Evolutionary conservation across 2,888 invertebrate species (phyloP).

Genomic region (Prosapia bicincta): DNA sequence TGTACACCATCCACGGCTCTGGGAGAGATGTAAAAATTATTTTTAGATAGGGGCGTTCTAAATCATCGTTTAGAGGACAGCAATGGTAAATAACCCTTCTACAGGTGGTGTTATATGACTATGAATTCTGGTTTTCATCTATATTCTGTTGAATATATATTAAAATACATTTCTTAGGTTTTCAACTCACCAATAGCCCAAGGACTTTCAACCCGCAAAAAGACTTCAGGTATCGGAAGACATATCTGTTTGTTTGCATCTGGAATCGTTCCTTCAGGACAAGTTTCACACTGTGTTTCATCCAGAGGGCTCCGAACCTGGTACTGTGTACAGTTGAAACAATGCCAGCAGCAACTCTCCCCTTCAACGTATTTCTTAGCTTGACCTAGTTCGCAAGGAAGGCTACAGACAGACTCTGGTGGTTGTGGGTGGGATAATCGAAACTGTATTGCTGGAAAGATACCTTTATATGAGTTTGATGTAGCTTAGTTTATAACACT

Average conservation of each 20-base stretch:
- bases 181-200: slow-evolving; percentile 74
- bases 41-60: no score
- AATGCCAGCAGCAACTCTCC: slow-evolving; percentile 93
- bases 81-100: no score
- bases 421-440: slow-evolving; percentile 72
- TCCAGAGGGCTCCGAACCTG: slow-evolving; percentile 77
- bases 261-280: slow-evolving; percentile 57
- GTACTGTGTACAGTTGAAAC: slow-evolving; percentile 84
- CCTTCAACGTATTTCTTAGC: slow-evolving; percentile 92
- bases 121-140: no score
- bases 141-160: no score
- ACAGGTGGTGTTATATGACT: no score
- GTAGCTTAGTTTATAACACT: no score
- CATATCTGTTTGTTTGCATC: slow-evolving; percentile 43
- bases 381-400: slow-evolving; percentile 83
- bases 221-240: slow-evolving; percentile 73
- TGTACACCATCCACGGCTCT: no score
- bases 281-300: slow-evolving; percentile 80
- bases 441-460: slow-evolving; percentile 71
- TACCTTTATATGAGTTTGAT: no score
- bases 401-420: slow-evolving; percentile 87
- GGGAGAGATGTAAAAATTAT: no score
- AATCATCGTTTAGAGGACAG: no score
- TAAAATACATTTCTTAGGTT: no score
- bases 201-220: slow-evolving; percentile 74